These are phyloP conservation scores for Macrophya annulata DNA, from an alignment of 2,888 invertebrate genomes.

Conservation along the genomic window DNA sequence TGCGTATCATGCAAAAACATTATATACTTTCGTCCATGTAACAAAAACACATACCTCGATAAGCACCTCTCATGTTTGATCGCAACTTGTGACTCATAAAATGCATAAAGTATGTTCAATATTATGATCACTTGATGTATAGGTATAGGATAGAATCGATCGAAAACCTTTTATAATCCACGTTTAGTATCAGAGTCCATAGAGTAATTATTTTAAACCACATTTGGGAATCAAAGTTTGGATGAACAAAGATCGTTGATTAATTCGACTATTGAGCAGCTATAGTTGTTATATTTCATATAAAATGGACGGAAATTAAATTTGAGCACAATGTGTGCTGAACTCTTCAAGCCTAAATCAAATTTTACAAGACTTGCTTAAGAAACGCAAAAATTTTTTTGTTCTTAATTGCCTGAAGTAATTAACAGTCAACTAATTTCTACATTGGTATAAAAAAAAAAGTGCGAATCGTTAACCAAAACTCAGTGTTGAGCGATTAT, in stretches of 20 bases:
- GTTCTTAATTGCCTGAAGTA: background rate
- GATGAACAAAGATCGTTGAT: background rate
- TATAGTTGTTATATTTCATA: background rate
- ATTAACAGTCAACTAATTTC: background rate
- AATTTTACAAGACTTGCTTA: background rate
- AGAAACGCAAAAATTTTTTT: background rate
- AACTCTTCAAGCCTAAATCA: background rate
- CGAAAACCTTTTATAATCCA: background rate
- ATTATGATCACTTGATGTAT: background rate
- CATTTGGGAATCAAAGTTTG: background rate
- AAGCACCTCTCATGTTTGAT: background rate
- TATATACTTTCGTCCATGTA: background rate
- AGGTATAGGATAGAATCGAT: background rate
- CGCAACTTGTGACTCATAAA: background rate
- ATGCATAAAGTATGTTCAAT: background rate
- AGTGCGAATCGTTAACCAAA: background rate
- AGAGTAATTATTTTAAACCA: background rate
- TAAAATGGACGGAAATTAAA: conserved; percentile 23
- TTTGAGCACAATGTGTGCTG: background rate
- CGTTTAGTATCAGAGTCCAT: background rate
- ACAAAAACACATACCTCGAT: background rate
- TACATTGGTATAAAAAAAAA: background rate
- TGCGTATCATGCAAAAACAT: background rate
- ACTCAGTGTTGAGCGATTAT: conserved; percentile 6
- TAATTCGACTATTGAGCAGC: background rate